phyloP scores from a whole-genome alignment of 1,140 invertebrate genomes.

The Ridgeia piscesae region DNA sequence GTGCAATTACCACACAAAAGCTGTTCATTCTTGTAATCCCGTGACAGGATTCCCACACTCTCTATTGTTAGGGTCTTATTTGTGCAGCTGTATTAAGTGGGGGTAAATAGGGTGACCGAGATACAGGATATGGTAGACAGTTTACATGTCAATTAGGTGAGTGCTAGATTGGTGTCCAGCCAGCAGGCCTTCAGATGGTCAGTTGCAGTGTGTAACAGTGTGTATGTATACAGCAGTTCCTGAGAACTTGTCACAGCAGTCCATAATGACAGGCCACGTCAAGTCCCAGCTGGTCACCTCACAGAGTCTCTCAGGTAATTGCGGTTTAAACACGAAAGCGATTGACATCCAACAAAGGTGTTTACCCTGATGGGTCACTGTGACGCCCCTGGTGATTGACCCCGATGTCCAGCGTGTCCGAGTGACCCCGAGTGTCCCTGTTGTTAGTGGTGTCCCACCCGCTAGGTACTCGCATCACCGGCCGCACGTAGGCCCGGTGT shows the following conservation, averaged over 20 bases:
- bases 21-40: no score
- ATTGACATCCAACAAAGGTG: background rate
- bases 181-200: background rate
- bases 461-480: background rate
- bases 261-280: background rate
- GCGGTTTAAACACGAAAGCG: background rate
- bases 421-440: background rate
- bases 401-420: background rate
- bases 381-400: background rate
- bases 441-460: background rate
- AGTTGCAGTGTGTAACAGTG: no score
- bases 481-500: background rate
- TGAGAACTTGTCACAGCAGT: background rate
- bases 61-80: no score
- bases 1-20: no score
- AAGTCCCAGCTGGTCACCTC: no score
- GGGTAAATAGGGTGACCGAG: no score
- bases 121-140: no score
- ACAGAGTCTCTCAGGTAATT: background rate
- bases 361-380: background rate
- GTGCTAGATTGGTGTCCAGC: background rate
- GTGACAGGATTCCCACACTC: no score
- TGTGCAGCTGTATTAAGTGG: no score
- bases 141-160: background rate
- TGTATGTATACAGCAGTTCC: background rate